phyloP scores from a whole-genome alignment of 2,888 invertebrate species.

The Ennomos quercinarius region DNA sequence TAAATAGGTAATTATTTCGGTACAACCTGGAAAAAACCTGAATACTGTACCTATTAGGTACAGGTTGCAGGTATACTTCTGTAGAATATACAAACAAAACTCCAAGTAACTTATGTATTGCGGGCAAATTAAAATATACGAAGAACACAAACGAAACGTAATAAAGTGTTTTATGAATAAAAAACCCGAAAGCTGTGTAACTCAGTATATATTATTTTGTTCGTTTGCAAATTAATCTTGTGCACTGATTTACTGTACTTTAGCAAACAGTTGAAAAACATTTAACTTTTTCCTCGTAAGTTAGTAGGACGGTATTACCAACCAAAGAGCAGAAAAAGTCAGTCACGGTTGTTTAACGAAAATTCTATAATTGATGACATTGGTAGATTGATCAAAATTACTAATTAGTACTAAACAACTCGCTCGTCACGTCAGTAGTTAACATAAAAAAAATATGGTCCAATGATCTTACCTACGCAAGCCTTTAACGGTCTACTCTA shows the following conservation, averaged over 20 bases:
- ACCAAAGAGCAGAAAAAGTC: slow-evolving; percentile 16
- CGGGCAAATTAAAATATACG: slow-evolving; percentile 27
- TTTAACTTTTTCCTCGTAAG: slow-evolving; percentile 32
- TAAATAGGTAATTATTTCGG: too few relatives aligned
- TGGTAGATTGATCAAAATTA: too few relatives aligned
- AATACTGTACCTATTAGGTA: too few relatives aligned
- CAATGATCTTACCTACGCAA: too few relatives aligned
- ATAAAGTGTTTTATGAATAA: slow-evolving; percentile 35
- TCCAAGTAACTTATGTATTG: not conserved
- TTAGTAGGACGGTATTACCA: slow-evolving; percentile 15
- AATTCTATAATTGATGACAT: slow-evolving; percentile 6
- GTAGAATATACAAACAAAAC: not conserved
- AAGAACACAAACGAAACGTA: slow-evolving; percentile 25
- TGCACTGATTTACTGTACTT: slow-evolving; percentile 42
- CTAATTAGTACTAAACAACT: too few relatives aligned
- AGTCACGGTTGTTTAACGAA: slow-evolving; percentile 7
- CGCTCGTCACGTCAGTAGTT: too few relatives aligned
- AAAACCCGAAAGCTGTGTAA: slow-evolving; percentile 33
- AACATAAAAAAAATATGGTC: too few relatives aligned
- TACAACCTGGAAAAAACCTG: too few relatives aligned
- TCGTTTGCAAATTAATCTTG: slow-evolving; percentile 38
- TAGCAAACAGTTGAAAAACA: slow-evolving; percentile 30
- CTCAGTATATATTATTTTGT: slow-evolving; percentile 40
- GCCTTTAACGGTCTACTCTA: too few relatives aligned
- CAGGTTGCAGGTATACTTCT: too few relatives aligned